A percentile compares a stretch with the other conserved stretches of the same genome.
These are phyloP conservation scores for Arrhamphus sclerolepis DNA, from an alignment of 2,797 vertebrate species.

Conservation along the genomic window DNA sequence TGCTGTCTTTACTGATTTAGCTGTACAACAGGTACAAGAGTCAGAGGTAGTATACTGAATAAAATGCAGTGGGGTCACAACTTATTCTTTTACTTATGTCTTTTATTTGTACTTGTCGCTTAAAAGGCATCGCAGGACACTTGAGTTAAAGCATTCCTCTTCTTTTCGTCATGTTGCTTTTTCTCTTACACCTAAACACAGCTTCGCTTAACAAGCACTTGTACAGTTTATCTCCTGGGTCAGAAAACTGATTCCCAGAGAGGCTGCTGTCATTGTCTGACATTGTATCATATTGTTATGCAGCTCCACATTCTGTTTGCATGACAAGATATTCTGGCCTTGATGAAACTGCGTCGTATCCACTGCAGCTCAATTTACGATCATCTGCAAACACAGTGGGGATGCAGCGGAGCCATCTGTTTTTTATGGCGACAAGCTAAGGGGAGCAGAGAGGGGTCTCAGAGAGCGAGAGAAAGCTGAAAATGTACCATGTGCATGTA, in stretches of 20 bases:
- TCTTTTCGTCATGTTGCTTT: neutral
- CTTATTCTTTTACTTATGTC: neutral
- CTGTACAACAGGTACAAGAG: neutral
- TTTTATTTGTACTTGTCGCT: neutral
- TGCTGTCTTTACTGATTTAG: neutral
- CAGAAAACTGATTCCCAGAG: conserved; percentile 38
- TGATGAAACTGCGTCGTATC: conserved; percentile 42
- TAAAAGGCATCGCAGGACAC: conserved; percentile 2
- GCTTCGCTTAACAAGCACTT: neutral
- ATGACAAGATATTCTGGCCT: conserved; percentile 43
- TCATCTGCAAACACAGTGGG: conserved; percentile 32
- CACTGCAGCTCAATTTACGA: conserved; percentile 45
- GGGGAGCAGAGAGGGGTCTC: conserved; percentile 33
- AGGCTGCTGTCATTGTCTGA: conserved; percentile 68
- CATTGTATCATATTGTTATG: conserved; percentile 68
- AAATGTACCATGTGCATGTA: neutral
- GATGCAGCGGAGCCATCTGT: conserved; percentile 50
- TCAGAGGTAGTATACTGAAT: neutral
- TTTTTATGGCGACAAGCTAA: conserved; percentile 41
- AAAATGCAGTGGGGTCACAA: neutral
- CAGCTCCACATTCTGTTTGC: conserved; percentile 45
- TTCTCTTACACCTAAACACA: conserved; percentile 3
- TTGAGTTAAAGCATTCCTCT: neutral
- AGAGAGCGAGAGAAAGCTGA: conserved; percentile 11
- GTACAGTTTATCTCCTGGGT: conserved; percentile 22